phyloP scores from a whole-genome alignment of 2,113 vertebrate species.

The Marmota monax region DNA sequence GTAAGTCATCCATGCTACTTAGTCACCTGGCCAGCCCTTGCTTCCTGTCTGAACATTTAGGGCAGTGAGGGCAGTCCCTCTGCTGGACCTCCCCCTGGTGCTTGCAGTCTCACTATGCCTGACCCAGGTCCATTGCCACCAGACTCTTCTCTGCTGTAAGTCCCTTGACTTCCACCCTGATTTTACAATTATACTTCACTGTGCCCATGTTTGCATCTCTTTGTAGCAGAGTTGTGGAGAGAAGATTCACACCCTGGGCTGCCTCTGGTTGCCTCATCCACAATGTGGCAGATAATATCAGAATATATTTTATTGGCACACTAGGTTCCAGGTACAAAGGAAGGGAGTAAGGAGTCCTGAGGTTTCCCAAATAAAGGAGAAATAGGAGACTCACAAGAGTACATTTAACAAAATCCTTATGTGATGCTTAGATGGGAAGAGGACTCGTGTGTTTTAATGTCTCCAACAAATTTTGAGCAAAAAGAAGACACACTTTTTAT shows the following conservation, averaged over 20 bases:
- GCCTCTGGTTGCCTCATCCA: background rate
- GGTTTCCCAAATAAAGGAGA: background rate
- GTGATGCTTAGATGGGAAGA: background rate
- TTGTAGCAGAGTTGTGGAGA: background rate
- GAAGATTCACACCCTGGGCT: background rate
- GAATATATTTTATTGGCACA: background rate
- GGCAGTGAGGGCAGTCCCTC: background rate
- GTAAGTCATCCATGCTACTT: background rate
- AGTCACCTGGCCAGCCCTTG: background rate
- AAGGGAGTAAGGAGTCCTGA: background rate
- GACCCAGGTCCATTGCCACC: background rate
- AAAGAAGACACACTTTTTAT: background rate
- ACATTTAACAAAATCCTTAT: background rate
- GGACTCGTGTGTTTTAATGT: background rate
- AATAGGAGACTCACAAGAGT: background rate
- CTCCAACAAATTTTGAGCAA: background rate
- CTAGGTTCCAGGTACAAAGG: background rate
- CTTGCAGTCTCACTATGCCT: too few species aligned
- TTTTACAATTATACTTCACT: background rate
- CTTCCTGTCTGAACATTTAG: background rate
- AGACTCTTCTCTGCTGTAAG: background rate
- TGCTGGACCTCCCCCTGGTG: background rate
- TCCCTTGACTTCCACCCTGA: rapidly evolving
- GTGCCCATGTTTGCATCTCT: background rate
- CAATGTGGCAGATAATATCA: background rate